Evolutionary conservation across 2,888 invertebrate genomes (phyloP), one percentile per base, ranked within the genome.

Genomic region (Rhamphomyia laevipes): DNA sequence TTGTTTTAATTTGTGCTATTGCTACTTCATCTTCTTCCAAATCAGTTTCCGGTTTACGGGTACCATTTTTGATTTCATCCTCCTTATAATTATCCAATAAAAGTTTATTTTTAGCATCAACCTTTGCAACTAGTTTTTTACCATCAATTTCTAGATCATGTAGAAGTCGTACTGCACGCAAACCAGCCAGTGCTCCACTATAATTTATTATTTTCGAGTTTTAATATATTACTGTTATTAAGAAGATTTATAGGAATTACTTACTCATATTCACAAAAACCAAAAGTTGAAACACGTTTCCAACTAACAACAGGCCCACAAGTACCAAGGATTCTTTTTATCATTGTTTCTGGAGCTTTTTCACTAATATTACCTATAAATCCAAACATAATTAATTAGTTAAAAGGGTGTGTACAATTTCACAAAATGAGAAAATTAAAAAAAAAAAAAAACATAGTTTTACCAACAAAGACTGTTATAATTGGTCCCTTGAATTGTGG

Each of bases 231-330:
- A 12, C 13, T 37, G 11, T 37, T 13, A 40, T 18, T 18, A 18
- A 40, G 10, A 18, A 18, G 7, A 11, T 40, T n/a, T 16, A 6
- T 17, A 10, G 2, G 3, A 31, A 31, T 13, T 48, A 54, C 65
- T 60, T 72, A 74, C 56, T 89, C 91, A 71, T 91, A 92, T 74
- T 97, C 97, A 74, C 96, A 94, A 74, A 97, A 99, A 11, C 97
- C 97, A 72, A 97, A 97, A 2, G 91, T 92, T 67, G 93, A 91
- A 16, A 97, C 95, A 52, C 97, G 79, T 72, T 97, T 97, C 99
- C 99, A 99, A 60, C 86, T 89, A 13, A 91, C 77, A 45, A 99
- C 93, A 53, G 86, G 84, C 4, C 99, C 99, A 74, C 96, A 97
- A 48, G 92, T 84, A 63, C 85, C 82, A 47, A 99, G 75, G 64